Conservation (phyloP, 2,888 invertebrate species). For the Choreutis nemorana region DNA sequence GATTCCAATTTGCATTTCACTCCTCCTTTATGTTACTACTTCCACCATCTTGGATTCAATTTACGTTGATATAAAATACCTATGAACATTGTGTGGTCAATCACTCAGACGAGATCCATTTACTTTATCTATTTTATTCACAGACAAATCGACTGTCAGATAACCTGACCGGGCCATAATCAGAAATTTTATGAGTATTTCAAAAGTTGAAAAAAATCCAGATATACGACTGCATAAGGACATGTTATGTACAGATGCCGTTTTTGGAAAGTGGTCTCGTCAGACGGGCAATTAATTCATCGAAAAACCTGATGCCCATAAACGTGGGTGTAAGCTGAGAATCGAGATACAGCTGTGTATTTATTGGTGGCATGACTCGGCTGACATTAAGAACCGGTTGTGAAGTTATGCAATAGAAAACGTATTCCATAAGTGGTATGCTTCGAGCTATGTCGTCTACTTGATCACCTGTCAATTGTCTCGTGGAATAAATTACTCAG, state of each 20-base stretch:
- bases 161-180: no score
- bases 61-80: no score
- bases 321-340: conserved; percentile 30
- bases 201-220: neutral
- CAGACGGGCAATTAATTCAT: conserved; percentile 30
- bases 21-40: conserved; percentile 1
- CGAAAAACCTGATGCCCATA: conserved; percentile 29
- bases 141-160: no score
- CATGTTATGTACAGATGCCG: conserved; percentile 18
- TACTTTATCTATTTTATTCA: no score
- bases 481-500: no score
- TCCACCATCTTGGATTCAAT: no score
- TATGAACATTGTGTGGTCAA: no score
- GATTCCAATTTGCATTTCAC: conserved; percentile 15
- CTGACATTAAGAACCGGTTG: conserved; percentile 50
- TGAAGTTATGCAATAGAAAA: conserved; percentile 53
- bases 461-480: conserved; percentile 48
- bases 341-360: conserved; percentile 46
- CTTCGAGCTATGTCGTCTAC: conserved; percentile 23
- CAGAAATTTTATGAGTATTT: no score
- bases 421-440: conserved; percentile 37
- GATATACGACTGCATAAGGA: neutral
- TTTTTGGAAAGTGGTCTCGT: conserved; percentile 25
- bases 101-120: no score
- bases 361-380: conserved; percentile 30